Percentiles rank a stretch among this genome's conserved stretches.
Conservation (phyloP, 1,140 invertebrate species). For the Meloidogyne exigua region DNA sequence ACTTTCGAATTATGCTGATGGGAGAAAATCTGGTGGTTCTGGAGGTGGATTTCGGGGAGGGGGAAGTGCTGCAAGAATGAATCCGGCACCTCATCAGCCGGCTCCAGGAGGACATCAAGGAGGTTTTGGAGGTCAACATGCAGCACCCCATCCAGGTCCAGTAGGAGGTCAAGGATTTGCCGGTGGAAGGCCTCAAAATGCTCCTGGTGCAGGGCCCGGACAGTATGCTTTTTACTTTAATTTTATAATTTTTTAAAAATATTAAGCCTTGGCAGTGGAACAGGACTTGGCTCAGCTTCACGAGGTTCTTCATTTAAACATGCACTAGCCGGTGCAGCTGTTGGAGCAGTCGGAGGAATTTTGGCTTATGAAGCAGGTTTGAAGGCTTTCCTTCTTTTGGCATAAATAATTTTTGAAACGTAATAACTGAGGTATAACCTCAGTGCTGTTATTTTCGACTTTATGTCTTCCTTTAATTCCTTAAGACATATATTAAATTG, state of each 20-base stretch:
- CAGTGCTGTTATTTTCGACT: no score
- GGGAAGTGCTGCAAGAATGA: background rate
- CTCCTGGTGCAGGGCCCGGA: constrained; percentile 13
- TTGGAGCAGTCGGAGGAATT: constrained; percentile 37
- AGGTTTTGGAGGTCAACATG: background rate
- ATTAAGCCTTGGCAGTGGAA: constrained; percentile 34
- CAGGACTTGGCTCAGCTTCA: constrained; percentile 30
- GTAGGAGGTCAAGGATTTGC: background rate
- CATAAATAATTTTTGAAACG: no score
- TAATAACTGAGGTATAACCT: no score
- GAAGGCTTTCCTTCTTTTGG: background rate
- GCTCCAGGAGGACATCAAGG: constrained; percentile 9
- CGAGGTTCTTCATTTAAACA: constrained; percentile 32
- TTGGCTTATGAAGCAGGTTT: constrained; percentile 33
- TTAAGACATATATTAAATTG: no score
- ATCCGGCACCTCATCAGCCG: background rate
- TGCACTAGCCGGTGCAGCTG: constrained; percentile 35
- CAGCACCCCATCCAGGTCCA: background rate
- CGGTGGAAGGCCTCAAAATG: background rate
- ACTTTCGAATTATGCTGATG: background rate
- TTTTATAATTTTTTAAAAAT: background rate
- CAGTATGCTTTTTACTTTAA: background rate
- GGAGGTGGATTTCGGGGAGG: constrained; percentile 4
- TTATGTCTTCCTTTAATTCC: no score
- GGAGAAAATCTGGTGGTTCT: constrained; percentile 10